Conservation (phyloP, 1,140 invertebrate genomes). For the Drosophila suzukii region DNA sequence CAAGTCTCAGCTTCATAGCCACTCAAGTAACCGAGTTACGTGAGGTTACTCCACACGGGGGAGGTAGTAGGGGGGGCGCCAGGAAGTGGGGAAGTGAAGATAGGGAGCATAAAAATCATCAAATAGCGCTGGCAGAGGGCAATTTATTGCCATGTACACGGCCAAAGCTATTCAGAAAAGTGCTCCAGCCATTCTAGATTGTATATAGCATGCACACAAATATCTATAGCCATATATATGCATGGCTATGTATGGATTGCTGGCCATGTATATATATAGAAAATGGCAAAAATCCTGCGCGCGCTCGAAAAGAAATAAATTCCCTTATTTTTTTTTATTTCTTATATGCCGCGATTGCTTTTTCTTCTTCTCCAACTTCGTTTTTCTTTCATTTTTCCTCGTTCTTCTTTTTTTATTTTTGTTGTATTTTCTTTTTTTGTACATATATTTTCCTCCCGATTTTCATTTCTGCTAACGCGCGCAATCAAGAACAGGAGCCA, state of each 20-base stretch:
- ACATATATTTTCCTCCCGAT: constrained; percentile 64
- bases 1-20: constrained; percentile 22
- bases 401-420: constrained; percentile 7
- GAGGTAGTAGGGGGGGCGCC: not conserved
- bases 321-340: constrained; percentile 56
- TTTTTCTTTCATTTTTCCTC: constrained; percentile 41
- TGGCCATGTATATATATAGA: constrained; percentile 56
- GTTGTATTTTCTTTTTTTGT: constrained; percentile 37
- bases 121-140: constrained; percentile 43
- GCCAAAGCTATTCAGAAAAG: constrained; percentile 40
- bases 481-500: constrained; percentile 72
- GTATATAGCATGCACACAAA: constrained; percentile 43
- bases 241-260: constrained; percentile 24
- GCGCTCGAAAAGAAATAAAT: constrained; percentile 75
- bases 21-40: constrained; percentile 44
- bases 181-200: constrained; percentile 22
- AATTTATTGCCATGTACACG: constrained; percentile 69
- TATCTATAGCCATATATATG: constrained; percentile 31
- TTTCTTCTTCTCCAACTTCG: constrained; percentile 36
- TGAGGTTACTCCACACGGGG: constrained; percentile 13
- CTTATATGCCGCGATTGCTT: constrained; percentile 75
- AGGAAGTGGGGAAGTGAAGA: constrained; percentile 1
- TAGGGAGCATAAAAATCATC: constrained; percentile 39
- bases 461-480: constrained; percentile 79
- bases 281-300: constrained; percentile 73